Conservation (phyloP, 2,888 invertebrate species). For the Eudasyphora cyanicolor region DNA sequence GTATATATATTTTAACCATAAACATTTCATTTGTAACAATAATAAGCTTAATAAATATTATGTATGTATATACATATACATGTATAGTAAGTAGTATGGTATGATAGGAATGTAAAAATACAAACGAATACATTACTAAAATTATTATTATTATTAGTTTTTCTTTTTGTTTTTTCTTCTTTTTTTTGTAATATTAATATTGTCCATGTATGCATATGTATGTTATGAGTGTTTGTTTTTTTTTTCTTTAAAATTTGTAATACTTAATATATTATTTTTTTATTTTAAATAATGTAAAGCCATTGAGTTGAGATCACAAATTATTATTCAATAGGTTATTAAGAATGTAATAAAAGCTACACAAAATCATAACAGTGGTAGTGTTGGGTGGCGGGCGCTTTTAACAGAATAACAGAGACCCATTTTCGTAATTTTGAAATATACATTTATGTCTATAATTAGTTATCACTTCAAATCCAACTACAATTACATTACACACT, state of each 20-base stretch:
- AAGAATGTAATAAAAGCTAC: conserved; percentile 53
- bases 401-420: conserved; percentile 46
- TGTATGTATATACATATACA: conserved; percentile 40
- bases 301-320: conserved; percentile 43
- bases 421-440: conserved; percentile 32
- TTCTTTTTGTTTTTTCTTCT: not conserved
- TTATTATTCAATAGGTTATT: conserved; percentile 49
- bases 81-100: conserved; percentile 24
- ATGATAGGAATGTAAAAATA: conserved; percentile 17
- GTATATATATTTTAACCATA: conserved; percentile 50
- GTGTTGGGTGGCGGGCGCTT: conserved; percentile 47
- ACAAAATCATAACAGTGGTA: conserved; percentile 36
- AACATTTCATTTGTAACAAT: conserved; percentile 58
- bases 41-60: conserved; percentile 61
- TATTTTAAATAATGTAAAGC: conserved; percentile 38
- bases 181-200: conserved; percentile 18
- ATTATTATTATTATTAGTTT: conserved; percentile 8
- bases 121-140: conserved; percentile 25
- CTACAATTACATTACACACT: conserved; percentile 49
- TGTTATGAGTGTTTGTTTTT: conserved; percentile 27
- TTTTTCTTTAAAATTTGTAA: not conserved
- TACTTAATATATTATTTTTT: not conserved
- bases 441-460: conserved; percentile 19
- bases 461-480: conserved; percentile 46
- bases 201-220: conserved; percentile 26